Evolutionary conservation across 2,797 vertebrate genomes (phyloP).

Genomic region (Pagetopsis macropterus): DNA sequence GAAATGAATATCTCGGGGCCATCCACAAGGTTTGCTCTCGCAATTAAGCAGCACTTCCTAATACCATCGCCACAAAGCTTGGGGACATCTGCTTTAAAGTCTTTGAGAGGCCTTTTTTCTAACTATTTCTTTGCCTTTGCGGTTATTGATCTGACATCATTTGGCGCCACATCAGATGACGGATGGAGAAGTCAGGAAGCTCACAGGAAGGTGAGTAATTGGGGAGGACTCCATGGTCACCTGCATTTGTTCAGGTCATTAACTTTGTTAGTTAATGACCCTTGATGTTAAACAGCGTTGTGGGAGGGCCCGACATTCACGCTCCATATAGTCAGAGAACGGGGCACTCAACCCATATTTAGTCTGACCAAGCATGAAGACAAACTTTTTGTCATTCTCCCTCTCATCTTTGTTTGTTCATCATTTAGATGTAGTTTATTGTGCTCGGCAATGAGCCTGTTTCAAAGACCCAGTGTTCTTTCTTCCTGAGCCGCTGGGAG

Average conservation of each 20-base stretch:
- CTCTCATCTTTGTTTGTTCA: constrained; percentile 37
- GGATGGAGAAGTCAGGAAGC: constrained; percentile 50
- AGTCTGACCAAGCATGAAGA: background rate
- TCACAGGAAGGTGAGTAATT: constrained; percentile 55
- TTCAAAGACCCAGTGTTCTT: too few relatives aligned
- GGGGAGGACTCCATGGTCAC: constrained; percentile 32
- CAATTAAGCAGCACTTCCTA: constrained; percentile 80
- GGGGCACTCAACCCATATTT: constrained; percentile 18
- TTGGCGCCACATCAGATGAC: constrained; percentile 37
- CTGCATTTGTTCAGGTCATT: constrained; percentile 51
- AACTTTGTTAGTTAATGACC: constrained; percentile 59
- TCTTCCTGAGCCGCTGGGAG: too few relatives aligned
- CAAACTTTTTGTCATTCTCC: background rate
- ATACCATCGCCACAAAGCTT: constrained; percentile 68
- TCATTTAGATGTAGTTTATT: constrained; percentile 53
- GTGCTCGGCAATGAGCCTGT: background rate
- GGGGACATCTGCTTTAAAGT: constrained; percentile 67
- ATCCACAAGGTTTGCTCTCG: constrained; percentile 76
- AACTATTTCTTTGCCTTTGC: constrained; percentile 3
- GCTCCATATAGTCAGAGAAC: constrained; percentile 49
- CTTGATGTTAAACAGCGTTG: constrained; percentile 58
- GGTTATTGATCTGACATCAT: constrained; percentile 45
- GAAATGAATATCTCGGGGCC: constrained; percentile 81
- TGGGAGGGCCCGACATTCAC: constrained; percentile 47
- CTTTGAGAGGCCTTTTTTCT: constrained; percentile 42